A percentile compares a stretch with the other conserved stretches of the same genome.
Evolutionary conservation across 2,113 vertebrate genomes (phyloP).

Genomic region (Hippolais icterina): DNA sequence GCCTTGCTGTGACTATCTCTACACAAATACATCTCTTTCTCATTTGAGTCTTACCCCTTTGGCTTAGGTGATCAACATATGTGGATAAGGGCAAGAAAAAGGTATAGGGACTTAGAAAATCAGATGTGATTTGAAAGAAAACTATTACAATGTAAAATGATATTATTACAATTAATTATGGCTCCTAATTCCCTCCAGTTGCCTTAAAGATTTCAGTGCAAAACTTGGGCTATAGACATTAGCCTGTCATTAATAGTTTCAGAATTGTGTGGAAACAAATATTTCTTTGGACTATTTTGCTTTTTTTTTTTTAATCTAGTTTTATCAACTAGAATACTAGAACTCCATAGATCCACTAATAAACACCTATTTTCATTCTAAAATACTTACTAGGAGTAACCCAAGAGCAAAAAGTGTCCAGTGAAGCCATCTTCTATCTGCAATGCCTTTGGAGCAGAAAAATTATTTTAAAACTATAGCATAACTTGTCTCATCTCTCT

Average conservation of each 20-base stretch:
- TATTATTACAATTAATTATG: neutral
- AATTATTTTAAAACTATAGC: neutral
- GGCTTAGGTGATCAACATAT: fast-evolving
- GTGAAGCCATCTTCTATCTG: neutral
- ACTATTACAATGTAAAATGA: neutral
- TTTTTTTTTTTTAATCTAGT: neutral
- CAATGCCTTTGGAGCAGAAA: neutral
- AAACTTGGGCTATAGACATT: neutral
- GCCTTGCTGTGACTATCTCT: neutral
- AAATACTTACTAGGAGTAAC: neutral
- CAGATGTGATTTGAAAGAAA: neutral
- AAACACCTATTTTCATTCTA: neutral
- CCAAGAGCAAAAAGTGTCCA: neutral
- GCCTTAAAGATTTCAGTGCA: neutral
- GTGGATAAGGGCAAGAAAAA: neutral
- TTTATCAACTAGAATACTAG: neutral
- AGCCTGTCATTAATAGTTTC: neutral
- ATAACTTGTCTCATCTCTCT: neutral
- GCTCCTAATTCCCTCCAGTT: neutral
- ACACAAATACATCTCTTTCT: neutral
- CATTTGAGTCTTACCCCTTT: neutral
- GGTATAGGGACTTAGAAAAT: neutral
- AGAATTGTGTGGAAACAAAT: neutral
- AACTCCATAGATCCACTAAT: neutral
- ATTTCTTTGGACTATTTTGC: neutral